These are phyloP conservation scores for Xenentodon cancila DNA, from an alignment of 2,797 vertebrate species.

Conservation along the genomic window DNA sequence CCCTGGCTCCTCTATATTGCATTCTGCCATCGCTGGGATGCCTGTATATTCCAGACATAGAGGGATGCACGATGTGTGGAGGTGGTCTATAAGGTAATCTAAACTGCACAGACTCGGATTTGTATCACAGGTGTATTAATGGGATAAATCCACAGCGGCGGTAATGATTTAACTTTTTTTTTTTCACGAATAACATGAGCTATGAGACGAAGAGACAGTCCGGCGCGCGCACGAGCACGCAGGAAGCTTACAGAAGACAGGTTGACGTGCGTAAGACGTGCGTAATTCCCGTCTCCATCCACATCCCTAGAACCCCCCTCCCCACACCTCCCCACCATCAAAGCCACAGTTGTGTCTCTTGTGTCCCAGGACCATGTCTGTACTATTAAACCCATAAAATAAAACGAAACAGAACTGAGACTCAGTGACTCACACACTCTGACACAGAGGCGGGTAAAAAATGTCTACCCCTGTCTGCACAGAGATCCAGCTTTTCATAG, in stretches of 20 bases:
- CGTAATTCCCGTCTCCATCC: constrained; percentile 57
- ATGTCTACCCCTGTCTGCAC: constrained; percentile 52
- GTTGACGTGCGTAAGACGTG: constrained; percentile 73
- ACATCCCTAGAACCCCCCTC: constrained; percentile 28
- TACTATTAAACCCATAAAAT: constrained; percentile 27
- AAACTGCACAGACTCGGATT: constrained; percentile 28
- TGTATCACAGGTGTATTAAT: constrained; percentile 2
- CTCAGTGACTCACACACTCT: constrained; percentile 58
- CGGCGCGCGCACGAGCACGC: constrained; percentile 55
- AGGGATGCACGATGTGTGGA: constrained; percentile 49
- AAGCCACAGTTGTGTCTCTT: constrained; percentile 52
- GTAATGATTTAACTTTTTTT: constrained; percentile 58
- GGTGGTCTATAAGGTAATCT: constrained; percentile 20
- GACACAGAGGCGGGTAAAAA: constrained; percentile 13
- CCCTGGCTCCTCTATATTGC: constrained; percentile 31
- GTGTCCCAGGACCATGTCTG: constrained; percentile 38
- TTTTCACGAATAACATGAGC: constrained; percentile 21
- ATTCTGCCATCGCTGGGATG: constrained; percentile 21
- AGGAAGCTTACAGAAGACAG: constrained; percentile 58
- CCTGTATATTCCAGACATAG: constrained; percentile 30
- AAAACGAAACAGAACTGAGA: constrained; percentile 29
- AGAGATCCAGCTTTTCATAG: constrained; percentile 66
- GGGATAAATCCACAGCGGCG: constrained; percentile 25
- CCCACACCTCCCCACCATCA: constrained; percentile 48
- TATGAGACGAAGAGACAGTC: constrained; percentile 30